phyloP scores from a whole-genome alignment of 2,797 vertebrate species.

The Hemibagrus guttatus region DNA sequence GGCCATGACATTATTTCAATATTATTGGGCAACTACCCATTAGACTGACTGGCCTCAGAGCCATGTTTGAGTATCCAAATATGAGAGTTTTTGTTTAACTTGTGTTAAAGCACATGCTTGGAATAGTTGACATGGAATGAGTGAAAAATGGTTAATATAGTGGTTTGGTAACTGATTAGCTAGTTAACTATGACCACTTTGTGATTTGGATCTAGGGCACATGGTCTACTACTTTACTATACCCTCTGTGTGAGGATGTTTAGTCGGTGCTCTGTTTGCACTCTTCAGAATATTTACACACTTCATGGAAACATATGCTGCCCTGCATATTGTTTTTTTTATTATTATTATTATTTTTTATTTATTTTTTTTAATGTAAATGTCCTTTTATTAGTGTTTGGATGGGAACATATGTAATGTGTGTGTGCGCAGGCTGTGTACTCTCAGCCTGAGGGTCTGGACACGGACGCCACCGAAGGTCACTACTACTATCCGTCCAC shows the following conservation, averaged over 20 bases:
- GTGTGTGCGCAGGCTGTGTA: constrained; percentile 71
- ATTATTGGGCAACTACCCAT: not conserved
- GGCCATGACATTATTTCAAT: not conserved
- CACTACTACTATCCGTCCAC: constrained; percentile 92
- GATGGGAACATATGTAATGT: constrained; percentile 1
- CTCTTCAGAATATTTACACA: not conserved
- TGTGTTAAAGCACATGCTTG: too few species aligned
- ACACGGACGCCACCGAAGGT: constrained; percentile 78
- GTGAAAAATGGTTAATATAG: too few species aligned
- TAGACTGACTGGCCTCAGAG: not conserved
- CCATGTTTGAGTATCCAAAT: too few species aligned
- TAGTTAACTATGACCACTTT: not conserved
- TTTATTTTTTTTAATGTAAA: not conserved
- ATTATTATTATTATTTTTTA: not conserved
- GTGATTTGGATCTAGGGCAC: not conserved
- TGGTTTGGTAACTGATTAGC: not conserved
- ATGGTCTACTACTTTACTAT: not conserved
- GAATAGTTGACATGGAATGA: too few species aligned
- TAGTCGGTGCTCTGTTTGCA: not conserved
- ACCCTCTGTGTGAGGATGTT: not conserved
- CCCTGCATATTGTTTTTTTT: not conserved
- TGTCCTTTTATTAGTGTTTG: not conserved
- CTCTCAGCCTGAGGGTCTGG: constrained; percentile 76
- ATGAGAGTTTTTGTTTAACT: too few species aligned
- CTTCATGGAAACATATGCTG: not conserved